Percentiles rank a stretch among this genome's conserved stretches.
Evolutionary conservation across 1,140 invertebrate species (phyloP).

Genomic region (Propsilocerus akamusi): DNA sequence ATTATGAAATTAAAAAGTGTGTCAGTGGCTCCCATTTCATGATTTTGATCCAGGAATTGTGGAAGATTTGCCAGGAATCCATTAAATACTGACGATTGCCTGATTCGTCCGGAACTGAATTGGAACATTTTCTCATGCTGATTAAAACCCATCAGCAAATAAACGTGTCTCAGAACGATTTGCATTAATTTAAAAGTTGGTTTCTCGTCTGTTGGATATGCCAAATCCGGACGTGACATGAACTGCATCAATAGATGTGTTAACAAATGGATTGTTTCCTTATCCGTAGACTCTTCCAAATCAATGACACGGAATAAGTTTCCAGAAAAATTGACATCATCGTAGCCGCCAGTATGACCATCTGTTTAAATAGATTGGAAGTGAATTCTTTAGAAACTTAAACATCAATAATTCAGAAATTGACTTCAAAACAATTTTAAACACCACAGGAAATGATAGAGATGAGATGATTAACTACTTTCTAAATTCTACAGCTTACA

Average conservation of each 20-base stretch:
- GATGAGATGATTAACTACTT: too few species aligned
- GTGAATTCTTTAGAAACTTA: too few species aligned
- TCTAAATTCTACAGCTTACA: too few species aligned
- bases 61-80: slow-evolving; percentile 85
- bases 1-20: slow-evolving; percentile 21
- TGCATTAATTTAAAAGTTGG: slow-evolving; percentile 54
- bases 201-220: slow-evolving; percentile 75
- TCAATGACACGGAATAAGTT: slow-evolving; percentile 70
- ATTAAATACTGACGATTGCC: slow-evolving; percentile 89
- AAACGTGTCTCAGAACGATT: slow-evolving; percentile 82
- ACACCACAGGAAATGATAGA: too few species aligned
- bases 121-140: slow-evolving; percentile 78
- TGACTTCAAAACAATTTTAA: too few species aligned
- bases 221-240: slow-evolving; percentile 51
- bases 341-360: slow-evolving; percentile 50
- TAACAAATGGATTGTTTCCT: slow-evolving; percentile 89
- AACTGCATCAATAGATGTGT: slow-evolving; percentile 94
- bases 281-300: slow-evolving; percentile 72
- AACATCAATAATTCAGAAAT: too few species aligned
- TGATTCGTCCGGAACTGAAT: slow-evolving; percentile 67
- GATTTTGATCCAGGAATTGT: slow-evolving; percentile 87
- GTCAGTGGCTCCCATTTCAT: slow-evolving; percentile 65
- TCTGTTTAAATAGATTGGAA: slow-evolving; percentile 28
- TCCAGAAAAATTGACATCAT: slow-evolving; percentile 44
- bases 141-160: slow-evolving; percentile 85